Percentiles rank a stretch among this genome's conserved stretches.
Conservation (phyloP, 1,140 invertebrate genomes). For the Aphidius gifuensis region DNA sequence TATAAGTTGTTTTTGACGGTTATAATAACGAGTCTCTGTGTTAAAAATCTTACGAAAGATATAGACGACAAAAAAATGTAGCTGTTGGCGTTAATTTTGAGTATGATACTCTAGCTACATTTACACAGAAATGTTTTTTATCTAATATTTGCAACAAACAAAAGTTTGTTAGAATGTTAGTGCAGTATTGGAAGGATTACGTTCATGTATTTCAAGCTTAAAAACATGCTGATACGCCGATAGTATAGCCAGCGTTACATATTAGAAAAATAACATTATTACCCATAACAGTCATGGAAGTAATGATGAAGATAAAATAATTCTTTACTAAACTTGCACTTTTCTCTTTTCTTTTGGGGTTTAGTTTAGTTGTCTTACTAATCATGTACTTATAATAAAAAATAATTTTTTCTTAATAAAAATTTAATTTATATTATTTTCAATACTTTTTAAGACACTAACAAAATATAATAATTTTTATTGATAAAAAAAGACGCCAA, state of each 20-base stretch:
- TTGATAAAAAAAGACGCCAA: no score
- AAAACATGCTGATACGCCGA: background rate
- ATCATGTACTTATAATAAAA: no score
- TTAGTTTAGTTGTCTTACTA: slow-evolving; percentile 6
- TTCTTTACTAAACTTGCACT: no score
- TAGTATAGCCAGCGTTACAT: background rate
- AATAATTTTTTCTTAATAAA: no score
- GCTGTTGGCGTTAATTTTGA: background rate
- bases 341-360: no score
- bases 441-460: no score
- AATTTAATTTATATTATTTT: no score
- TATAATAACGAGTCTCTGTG: background rate
- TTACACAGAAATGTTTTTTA: background rate
- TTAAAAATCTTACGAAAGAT: slow-evolving; percentile 3
- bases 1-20: background rate
- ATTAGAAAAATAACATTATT: no score
- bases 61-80: background rate
- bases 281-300: background rate
- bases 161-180: background rate
- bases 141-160: background rate
- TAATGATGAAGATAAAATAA: background rate
- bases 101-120: background rate
- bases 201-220: background rate
- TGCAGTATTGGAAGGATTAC: background rate
- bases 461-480: no score